Conservation (phyloP, 2,113 vertebrate genomes). For the Pomatostomus ruficeps region DNA sequence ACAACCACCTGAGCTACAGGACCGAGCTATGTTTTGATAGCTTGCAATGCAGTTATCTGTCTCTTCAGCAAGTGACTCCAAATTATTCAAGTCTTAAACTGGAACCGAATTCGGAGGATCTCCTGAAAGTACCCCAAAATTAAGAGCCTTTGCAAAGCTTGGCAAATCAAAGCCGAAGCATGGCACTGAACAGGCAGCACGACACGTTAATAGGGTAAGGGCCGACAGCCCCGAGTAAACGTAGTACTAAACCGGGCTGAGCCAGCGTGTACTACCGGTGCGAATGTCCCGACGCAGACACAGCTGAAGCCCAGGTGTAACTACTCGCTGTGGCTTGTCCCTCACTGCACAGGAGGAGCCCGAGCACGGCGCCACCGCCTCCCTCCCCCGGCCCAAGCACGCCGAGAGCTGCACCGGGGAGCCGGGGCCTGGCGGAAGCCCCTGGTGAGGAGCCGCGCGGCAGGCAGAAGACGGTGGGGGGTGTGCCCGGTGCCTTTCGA, state of each 20-base stretch:
- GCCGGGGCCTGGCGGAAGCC: background rate
- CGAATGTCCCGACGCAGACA: accelerated
- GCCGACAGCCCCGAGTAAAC: accelerated
- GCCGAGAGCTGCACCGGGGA: background rate
- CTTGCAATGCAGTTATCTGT: background rate
- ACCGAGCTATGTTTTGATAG: background rate
- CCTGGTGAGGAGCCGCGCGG: background rate
- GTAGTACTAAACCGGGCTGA: accelerated
- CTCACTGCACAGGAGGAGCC: background rate
- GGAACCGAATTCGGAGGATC: background rate
- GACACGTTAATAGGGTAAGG: accelerated
- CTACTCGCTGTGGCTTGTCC: accelerated
- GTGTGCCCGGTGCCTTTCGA: accelerated
- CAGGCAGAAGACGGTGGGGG: accelerated
- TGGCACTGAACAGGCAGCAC: accelerated
- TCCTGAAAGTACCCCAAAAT: background rate
- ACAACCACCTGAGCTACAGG: background rate
- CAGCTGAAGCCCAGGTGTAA: accelerated
- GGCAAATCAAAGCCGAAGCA: background rate
- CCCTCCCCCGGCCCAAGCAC: background rate
- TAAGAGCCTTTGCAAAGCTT: background rate
- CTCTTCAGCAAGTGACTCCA: no score
- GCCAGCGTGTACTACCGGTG: accelerated
- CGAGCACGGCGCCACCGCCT: background rate
- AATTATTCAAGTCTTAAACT: background rate